phyloP scores from a whole-genome alignment of 2,888 invertebrate species.

The Synanthedon myopaeformis region DNA sequence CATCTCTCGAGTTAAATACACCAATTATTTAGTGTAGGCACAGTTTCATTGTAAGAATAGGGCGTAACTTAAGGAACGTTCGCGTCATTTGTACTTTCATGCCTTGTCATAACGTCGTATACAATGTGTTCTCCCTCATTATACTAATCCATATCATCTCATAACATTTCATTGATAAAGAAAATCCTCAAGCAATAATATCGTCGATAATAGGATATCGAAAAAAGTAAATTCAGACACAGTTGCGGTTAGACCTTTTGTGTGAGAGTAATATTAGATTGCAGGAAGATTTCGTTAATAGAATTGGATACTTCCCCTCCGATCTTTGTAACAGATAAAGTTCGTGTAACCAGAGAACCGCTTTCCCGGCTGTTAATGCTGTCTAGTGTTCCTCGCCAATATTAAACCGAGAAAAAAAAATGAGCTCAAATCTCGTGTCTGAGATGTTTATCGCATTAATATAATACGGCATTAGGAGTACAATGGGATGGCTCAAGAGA shows the following conservation, averaged over 20 bases:
- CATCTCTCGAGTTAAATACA: conserved; percentile 51
- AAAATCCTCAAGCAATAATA: not conserved
- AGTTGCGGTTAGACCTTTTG: not conserved
- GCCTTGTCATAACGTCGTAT: conserved; percentile 54
- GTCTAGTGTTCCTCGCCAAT: conserved; percentile 39
- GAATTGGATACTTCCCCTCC: conserved; percentile 46
- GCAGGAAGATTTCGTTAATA: conserved; percentile 36
- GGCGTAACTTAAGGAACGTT: conserved; percentile 33
- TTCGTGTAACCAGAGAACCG: conserved; percentile 44
- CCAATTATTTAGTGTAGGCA: conserved; percentile 56
- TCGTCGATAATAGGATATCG: not conserved
- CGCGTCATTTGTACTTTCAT: conserved; percentile 59
- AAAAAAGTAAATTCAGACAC: not conserved
- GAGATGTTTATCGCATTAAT: conserved; percentile 70
- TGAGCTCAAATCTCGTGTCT: conserved; percentile 42
- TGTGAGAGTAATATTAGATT: not conserved
- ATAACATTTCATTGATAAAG: not conserved
- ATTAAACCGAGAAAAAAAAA: conserved; percentile 41
- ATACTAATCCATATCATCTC: conserved; percentile 9
- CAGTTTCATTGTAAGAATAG: conserved; percentile 48
- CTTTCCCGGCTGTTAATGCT: conserved; percentile 24
- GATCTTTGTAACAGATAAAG: conserved; percentile 44
- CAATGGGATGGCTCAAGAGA: conserved; percentile 65
- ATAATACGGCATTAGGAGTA: conserved; percentile 68
- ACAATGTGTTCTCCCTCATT: conserved; percentile 38